These are phyloP conservation scores for Pomacea maculata DNA, from an alignment of 1,140 invertebrate species.

Conservation along the genomic window DNA sequence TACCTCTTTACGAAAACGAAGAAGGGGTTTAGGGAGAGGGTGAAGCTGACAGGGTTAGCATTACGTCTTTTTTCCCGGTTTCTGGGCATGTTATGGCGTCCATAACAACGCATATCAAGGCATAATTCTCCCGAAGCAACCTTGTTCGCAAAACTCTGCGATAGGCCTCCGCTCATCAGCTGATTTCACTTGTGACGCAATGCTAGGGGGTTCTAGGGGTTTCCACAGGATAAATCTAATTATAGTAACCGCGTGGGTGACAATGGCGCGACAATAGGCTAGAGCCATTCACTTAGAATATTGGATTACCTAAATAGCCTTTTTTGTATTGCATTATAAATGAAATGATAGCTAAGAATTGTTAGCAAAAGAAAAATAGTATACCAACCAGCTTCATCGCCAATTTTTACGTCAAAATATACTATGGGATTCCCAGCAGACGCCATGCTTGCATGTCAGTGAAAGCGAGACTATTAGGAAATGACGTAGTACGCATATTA, in stretches of 20 bases:
- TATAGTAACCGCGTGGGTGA: not conserved
- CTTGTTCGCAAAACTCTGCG: too few relatives aligned
- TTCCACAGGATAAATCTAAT: not conserved
- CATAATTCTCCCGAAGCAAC: too few relatives aligned
- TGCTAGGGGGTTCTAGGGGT: not conserved
- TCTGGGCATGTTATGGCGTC: too few relatives aligned
- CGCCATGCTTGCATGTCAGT: conserved; percentile 15
- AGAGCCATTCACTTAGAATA: too few relatives aligned
- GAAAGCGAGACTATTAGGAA: conserved; percentile 16
- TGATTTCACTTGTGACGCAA: too few relatives aligned
- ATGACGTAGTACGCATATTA: conserved; percentile 11
- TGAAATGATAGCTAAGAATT: not conserved
- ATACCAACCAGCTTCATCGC: conserved; percentile 46
- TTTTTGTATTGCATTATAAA: not conserved
- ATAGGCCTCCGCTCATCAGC: too few relatives aligned
- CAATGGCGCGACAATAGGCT: not conserved
- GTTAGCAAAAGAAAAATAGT: not conserved
- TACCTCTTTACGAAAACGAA: too few relatives aligned
- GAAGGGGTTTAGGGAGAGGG: too few relatives aligned
- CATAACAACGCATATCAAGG: too few relatives aligned
- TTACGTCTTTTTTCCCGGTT: too few relatives aligned
- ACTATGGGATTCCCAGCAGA: conserved; percentile 47
- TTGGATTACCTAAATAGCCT: too few relatives aligned
- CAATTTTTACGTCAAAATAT: conserved; percentile 59
- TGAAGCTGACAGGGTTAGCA: too few relatives aligned